Evolutionary conservation across 2,797 vertebrate species (phyloP), one percentile per base, ranked within the genome.

Genomic region (Neomorphus geoffroyi): DNA sequence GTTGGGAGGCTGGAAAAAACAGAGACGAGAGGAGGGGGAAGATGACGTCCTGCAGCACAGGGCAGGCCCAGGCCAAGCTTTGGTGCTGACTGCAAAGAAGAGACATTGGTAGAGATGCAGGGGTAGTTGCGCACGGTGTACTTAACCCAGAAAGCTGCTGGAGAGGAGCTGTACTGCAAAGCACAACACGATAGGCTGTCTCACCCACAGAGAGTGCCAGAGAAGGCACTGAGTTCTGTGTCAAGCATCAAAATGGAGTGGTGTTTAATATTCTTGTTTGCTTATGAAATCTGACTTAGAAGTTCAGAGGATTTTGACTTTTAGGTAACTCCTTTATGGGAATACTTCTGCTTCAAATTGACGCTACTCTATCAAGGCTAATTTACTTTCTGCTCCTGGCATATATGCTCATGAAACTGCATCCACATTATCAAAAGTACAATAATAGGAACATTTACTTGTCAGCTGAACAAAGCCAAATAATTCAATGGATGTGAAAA

Each of bases 381-480:
- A 86, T 93, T 93, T 88, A 50, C 54, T 90, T 86, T 69, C 85
- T 80, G 43, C 26, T 88, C n/a, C 65, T 94, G 56, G 70, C 21
- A 3, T 32, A 64, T 10, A 37, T 22, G 7, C 16, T 62, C 24
- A 18, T 56, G 66, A 58, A 93, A 79, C 58, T 90, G 54, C 46
- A 66, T 53, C 46, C 66, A 41, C 50, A 62, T 84, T 83, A 79
- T 58, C 7, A 7, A 80, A 92, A 93, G 43, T 48, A 69, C 0
- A 0, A 79, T 66, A 90, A 83, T 48, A 86, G 46, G 50, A 80
- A 72, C 58, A 78, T 70, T 88, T 82, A 57, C 39, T 91, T 65
- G 84, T 90, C 91, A 93, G 39, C 35, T 79, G 91, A 90, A 93
- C 58, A 83, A 78, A 93, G 46, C 73, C 57, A 78, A 80, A 86